Evolutionary conservation across 2,888 invertebrate genomes (phyloP), one percentile per base, ranked within the genome.

Genomic region (Vandiemenella viatica): DNA sequence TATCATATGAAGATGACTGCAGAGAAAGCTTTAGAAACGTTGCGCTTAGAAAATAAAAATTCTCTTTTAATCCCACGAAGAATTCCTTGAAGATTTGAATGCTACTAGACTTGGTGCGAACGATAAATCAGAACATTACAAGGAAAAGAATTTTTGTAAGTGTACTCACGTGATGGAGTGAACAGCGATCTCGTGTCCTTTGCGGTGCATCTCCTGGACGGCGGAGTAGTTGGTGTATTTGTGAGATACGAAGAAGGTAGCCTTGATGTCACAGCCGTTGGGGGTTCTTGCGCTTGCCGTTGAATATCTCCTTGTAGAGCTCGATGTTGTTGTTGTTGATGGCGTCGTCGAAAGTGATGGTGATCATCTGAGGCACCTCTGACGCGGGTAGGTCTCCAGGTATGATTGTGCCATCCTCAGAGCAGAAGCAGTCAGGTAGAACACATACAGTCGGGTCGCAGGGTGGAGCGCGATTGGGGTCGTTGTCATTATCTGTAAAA

Each of bases 311-410:
- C 65, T 87, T 87, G 75, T 91, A 92, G 45, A 92, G 70, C 59
- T 88, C 90, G 63, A 91, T 91, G 69, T 92, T 92, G 70, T 92
- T 90, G 69, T 90, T 90, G 67, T 92, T 92, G 67, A 92, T 88
- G 61, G 91, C 91, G 61, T 91, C 91, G 63, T 92, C 91, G 65
- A 92, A 92, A 45, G 91, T 91, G 63, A 92, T 84, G 50, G 88
- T 90, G 62, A 92, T 82, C 91, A 91, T 91, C 72, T 91, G 90
- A 5, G 91, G 91, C 1, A 91, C 87, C 61, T 89, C 87, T 68
- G 79, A 84, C 53, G 79, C 65, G 13, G 86, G 87, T 44, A 89
- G 69, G 62, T 89, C 87, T 13, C 87, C 87, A 53, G 90, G 90
- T 58, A 89, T 83, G 40, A 76, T 73, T 32, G 90, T 90, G 55